Evolutionary conservation across 30 jellyfish, hydroid and myxozoan genomes (phyloP).

Genomic region (Turritopsis rubra): DNA sequence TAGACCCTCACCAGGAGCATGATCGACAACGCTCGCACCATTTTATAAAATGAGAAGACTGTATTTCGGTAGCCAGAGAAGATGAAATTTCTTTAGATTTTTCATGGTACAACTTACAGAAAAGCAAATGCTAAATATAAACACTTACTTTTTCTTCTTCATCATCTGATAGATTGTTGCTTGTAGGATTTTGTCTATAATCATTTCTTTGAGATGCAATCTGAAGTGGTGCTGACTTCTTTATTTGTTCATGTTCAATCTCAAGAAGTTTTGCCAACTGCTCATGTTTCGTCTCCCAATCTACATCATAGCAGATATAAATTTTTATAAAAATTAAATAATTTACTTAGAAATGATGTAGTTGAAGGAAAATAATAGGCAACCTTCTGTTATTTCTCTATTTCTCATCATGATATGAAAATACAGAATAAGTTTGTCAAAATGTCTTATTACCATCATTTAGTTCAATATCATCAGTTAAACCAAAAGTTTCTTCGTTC

Average conservation of each 20-base stretch:
- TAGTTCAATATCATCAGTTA: slow-evolving; percentile 12
- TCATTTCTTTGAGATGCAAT: background rate
- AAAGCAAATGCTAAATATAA: background rate
- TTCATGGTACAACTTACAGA: too few relatives aligned
- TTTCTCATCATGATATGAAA: too few relatives aligned
- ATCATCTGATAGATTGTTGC: background rate
- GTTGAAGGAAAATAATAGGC: too few relatives aligned
- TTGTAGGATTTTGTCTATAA: background rate
- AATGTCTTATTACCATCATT: slow-evolving; percentile 20
- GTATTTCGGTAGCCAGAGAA: too few relatives aligned
- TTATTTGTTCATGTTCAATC: slow-evolving; percentile 21
- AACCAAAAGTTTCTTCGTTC: slow-evolving; percentile 30
- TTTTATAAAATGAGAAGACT: too few relatives aligned
- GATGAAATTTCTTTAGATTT: too few relatives aligned
- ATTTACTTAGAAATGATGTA: too few relatives aligned
- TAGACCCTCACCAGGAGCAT: too few relatives aligned
- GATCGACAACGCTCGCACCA: too few relatives aligned
- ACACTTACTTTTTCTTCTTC: slow-evolving; percentile 10
- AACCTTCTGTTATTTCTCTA: too few relatives aligned
- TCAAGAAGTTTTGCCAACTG: slow-evolving; percentile 16
- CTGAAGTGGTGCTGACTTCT: slow-evolving; percentile 12
- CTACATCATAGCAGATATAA: background rate
- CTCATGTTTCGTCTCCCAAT: slow-evolving; percentile 34
- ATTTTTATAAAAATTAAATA: too few relatives aligned
- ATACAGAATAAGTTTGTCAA: background rate